Percentiles rank a stretch among this genome's conserved stretches.
These are phyloP conservation scores for Diachasma alloeum DNA, from an alignment of 1,140 invertebrate species.

Conservation along the genomic window DNA sequence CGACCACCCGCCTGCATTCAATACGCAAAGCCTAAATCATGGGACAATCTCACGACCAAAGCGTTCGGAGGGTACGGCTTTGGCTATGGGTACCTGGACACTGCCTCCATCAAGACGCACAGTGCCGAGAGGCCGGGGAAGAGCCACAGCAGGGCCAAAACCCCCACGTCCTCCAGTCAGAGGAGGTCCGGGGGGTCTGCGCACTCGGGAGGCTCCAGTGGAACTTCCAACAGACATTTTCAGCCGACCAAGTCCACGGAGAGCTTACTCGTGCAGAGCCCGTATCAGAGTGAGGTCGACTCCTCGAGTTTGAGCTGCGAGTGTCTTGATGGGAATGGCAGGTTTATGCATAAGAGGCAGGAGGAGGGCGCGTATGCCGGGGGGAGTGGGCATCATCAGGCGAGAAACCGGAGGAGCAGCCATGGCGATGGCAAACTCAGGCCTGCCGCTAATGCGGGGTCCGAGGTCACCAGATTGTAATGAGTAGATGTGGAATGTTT, in stretches of 20 bases:
- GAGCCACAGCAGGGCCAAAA: constrained; percentile 62
- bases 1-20: constrained; percentile 66
- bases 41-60: constrained; percentile 86
- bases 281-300: constrained; percentile 24
- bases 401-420: not conserved
- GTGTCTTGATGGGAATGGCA: constrained; percentile 46
- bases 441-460: not conserved
- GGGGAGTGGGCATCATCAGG: not conserved
- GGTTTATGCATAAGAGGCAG: not conserved
- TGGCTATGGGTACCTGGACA: constrained; percentile 83
- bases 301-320: constrained; percentile 57
- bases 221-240: constrained; percentile 40
- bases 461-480: constrained; percentile 1
- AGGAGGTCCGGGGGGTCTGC: constrained; percentile 45
- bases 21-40: constrained; percentile 83
- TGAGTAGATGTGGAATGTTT: not conserved
- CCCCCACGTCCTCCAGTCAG: constrained; percentile 64
- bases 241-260: constrained; percentile 49
- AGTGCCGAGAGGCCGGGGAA: constrained; percentile 64
- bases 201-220: constrained; percentile 35
- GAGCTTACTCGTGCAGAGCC: constrained; percentile 17
- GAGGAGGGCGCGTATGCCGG: not conserved
- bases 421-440: constrained; percentile 2
- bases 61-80: constrained; percentile 84
- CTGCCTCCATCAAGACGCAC: constrained; percentile 67